Percentiles rank a stretch among this genome's conserved stretches.
These are phyloP conservation scores for Malurus elegans DNA, from an alignment of 2,113 vertebrate genomes.

Conservation along the genomic window DNA sequence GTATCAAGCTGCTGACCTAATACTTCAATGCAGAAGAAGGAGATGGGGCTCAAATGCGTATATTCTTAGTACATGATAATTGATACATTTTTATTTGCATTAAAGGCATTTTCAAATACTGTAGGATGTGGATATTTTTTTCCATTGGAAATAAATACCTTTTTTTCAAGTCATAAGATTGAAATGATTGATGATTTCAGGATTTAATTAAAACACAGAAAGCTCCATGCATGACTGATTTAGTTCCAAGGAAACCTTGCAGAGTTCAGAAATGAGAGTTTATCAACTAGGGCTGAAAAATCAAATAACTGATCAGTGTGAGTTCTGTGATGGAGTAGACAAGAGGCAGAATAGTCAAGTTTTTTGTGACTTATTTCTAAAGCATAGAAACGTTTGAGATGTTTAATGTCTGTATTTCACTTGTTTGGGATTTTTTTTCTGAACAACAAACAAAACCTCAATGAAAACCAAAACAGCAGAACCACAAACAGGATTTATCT, in stretches of 20 bases:
- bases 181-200: neutral
- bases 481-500: neutral
- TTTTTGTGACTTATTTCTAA: neutral
- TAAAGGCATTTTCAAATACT: neutral
- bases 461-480: neutral
- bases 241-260: constrained; percentile 11
- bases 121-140: neutral
- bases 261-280: neutral
- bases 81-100: neutral
- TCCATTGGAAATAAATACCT: neutral
- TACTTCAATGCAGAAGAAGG: neutral
- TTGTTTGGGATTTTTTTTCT: neutral
- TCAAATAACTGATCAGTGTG: neutral
- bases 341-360: neutral
- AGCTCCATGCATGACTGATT: neutral
- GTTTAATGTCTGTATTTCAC: neutral
- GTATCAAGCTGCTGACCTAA: neutral
- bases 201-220: constrained; percentile 47
- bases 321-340: neutral
- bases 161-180: neutral
- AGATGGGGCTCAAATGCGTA: neutral
- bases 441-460: neutral
- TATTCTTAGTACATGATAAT: neutral
- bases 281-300: neutral
- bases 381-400: neutral